Percentiles rank a stretch among this genome's conserved stretches.
phyloP scores from a whole-genome alignment of 2,888 invertebrate species.

The Drosophila pseudotakahashii region DNA sequence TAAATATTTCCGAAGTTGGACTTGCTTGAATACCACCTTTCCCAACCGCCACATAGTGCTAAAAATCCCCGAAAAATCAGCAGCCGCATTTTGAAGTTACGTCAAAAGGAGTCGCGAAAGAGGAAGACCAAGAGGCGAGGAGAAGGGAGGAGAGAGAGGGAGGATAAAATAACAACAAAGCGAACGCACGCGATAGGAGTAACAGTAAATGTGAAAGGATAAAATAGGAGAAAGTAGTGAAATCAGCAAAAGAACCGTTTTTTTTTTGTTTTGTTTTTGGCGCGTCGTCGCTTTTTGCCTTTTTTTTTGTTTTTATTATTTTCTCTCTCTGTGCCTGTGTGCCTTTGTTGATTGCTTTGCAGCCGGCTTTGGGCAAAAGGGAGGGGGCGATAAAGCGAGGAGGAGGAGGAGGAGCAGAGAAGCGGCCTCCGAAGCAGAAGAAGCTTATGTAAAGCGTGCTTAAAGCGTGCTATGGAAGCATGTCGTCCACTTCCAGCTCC shows the following conservation, averaged over 20 bases:
- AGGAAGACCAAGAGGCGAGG: constrained; percentile 33
- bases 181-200: constrained; percentile 35
- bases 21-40: not conserved
- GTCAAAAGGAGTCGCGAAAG: constrained; percentile 61
- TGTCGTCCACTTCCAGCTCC: constrained; percentile 84
- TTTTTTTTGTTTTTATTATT: constrained; percentile 31
- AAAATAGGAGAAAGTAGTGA: not conserved
- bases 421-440: constrained; percentile 3
- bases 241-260: constrained; percentile 7
- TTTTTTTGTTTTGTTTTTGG: constrained; percentile 47
- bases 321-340: constrained; percentile 14
- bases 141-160: constrained; percentile 5
- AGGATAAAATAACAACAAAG: constrained; percentile 19
- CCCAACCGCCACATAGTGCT: constrained; percentile 15
- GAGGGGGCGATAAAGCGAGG: constrained; percentile 12
- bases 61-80: constrained; percentile 14
- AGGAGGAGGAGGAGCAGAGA: constrained; percentile 1
- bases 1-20: not conserved
- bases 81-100: constrained; percentile 59
- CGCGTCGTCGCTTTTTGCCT: constrained; percentile 38
- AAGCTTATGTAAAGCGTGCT: constrained; percentile 80
- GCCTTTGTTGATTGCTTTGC: constrained; percentile 42
- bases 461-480: constrained; percentile 84
- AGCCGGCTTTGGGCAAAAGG: constrained; percentile 50
- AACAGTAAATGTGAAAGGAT: constrained; percentile 27